Evolutionary conservation across 2,113 vertebrate genomes (phyloP).

Genomic region (Indicator indicator): DNA sequence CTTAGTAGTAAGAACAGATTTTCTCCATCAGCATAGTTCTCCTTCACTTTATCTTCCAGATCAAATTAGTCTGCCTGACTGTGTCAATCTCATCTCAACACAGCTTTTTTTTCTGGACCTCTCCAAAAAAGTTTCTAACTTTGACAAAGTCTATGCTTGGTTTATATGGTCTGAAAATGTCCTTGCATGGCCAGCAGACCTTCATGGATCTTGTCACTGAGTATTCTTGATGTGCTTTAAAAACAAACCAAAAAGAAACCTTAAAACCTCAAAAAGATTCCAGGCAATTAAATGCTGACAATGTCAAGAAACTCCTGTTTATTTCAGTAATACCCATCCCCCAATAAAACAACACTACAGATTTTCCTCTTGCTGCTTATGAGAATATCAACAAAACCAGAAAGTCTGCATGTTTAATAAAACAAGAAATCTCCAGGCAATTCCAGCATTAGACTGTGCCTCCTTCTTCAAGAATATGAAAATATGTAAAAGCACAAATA

Average conservation of each 20-base stretch:
- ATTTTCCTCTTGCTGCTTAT: neutral
- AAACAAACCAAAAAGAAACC: rapidly evolving
- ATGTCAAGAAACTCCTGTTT: neutral
- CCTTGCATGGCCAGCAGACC: neutral
- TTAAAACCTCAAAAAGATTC: neutral
- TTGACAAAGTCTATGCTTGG: neutral
- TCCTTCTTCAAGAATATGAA: neutral
- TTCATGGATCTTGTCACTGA: neutral
- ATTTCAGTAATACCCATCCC: neutral
- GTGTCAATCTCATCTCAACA: neutral
- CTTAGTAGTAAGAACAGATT: neutral
- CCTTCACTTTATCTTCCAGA: neutral
- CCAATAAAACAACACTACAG: neutral
- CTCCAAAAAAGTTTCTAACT: neutral
- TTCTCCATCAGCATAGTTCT: neutral
- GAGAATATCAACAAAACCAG: neutral
- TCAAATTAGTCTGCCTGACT: neutral
- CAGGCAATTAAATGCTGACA: neutral
- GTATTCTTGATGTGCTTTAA: neutral
- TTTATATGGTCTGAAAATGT: neutral
- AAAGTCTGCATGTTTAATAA: neutral
- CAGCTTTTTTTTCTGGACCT: neutral
- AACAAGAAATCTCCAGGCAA: neutral
- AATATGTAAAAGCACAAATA: neutral
- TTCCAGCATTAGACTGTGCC: neutral